phyloP scores from a whole-genome alignment of 2,797 vertebrate genomes.

The Thamnophis elegans region DNA sequence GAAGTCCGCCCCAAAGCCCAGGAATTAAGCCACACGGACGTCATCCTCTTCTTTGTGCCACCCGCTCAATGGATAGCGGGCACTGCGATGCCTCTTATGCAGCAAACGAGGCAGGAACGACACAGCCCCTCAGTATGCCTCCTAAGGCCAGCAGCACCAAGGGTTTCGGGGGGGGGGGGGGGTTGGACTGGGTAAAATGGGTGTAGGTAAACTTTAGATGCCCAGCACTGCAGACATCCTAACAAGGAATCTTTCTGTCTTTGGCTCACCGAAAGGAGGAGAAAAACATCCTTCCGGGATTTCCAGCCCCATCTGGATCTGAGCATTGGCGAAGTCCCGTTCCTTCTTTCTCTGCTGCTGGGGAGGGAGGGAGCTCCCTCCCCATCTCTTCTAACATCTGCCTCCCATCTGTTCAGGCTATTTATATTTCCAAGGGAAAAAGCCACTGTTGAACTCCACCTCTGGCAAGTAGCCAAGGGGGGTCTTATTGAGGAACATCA shows the following conservation, averaged over 20 bases:
- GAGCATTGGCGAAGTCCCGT: neutral
- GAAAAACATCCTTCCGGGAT: neutral
- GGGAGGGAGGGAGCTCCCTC: constrained; percentile 25
- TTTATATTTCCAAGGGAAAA: constrained; percentile 33
- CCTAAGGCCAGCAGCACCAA: neutral
- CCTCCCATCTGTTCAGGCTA: constrained; percentile 32
- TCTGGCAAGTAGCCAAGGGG: constrained; percentile 20
- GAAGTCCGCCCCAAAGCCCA: neutral
- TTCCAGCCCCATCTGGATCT: neutral
- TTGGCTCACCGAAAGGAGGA: too few relatives aligned
- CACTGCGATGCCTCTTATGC: too few relatives aligned
- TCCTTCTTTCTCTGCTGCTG: neutral
- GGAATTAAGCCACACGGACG: neutral
- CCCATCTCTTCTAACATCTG: constrained; percentile 11
- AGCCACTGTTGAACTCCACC: neutral
- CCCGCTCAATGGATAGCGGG: fast-evolving
- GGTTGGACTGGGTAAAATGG: neutral
- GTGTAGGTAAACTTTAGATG: too few relatives aligned
- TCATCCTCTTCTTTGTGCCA: neutral
- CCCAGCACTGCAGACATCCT: neutral
- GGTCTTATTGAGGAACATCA: neutral
- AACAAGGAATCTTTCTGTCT: neutral
- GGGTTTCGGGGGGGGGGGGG: too few relatives aligned
- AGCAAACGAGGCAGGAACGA: neutral
- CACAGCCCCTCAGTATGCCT: neutral